Base-by-base conservation (phyloP, 2,797 vertebrate species). In the Amblyopsis hoosieri region DNA sequence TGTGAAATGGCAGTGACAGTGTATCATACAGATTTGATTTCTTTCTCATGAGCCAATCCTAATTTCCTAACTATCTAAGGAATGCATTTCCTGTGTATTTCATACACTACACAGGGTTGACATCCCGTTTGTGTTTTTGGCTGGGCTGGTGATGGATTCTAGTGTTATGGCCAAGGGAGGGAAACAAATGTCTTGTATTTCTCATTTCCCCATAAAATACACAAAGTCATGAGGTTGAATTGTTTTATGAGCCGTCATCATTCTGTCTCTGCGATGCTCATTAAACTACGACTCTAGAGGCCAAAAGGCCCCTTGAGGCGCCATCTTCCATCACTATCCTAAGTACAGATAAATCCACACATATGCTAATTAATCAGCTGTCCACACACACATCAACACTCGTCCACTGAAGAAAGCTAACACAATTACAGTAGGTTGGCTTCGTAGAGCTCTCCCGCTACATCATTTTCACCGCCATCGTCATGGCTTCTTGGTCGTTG, bases 211-310 rank as follows among this genome's bases (percentile, higher is more conserved):
- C 76, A 70, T 77, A 72, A 80, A 85, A 88, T 90, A 77, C 83
- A 80, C 81, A 85, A 86, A 88, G 31, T 86, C 60, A 70, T 63
- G 61, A 84, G 86, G 81, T 81, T 80, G 78, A 69, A 83, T 78
- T 76, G 85, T 79, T 82, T 82, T 85, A 83, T 64, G 66, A 85
- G 81, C 80, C 81, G 81, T 85, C 88, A 86, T 85, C 88, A 76
- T 72, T 89, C 80, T 67, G 57, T 88, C 88, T 90, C 84, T 82
- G 74, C 71, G 79, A 88, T 86, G 86, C 88, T 92, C 91, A 92
- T 92, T 92, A 93, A 91, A 88, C 81, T 80, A 74, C 72, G 83
- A 88, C 89, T 87, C 85, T 81, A 72, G 76, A 84, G 89, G 87
- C 86, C 90, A 87, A 85, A 82, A 87, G 77, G 87, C 82, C 78